Base-by-base conservation (phyloP, 1,140 invertebrate genomes). In the Camponotus floridanus region DNA sequence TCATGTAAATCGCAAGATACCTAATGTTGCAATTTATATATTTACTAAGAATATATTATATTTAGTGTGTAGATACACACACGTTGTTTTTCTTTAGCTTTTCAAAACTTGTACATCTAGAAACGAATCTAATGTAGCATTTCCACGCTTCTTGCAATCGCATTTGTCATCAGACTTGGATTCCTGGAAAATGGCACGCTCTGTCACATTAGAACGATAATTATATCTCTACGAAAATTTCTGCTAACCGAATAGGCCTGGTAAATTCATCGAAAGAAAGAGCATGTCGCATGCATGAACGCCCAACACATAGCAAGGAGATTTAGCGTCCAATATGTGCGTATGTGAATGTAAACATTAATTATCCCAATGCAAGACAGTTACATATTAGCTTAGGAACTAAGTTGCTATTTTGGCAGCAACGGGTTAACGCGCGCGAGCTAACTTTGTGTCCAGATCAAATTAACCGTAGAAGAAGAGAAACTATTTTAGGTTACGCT, bases 361-460 rank as follows among this genome's bases (percentile, higher is more conserved):
- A 88, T 88, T 80, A 74, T 79, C 81, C 61, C 74, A 86, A 86
- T 71, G 67, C 31, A 71, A 51, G 61, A 67, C 48, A 87, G 85
- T 84, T 87, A 90, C 86, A 87, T 87, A 90, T 88, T 90, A 89
- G 67, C 86, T 70, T 70, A 62, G 64, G 11, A 79, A 86, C 88
- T 88, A 90, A 85, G 81, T 88, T 78, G 83, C 88, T 90, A 90
- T 90, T 90, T 90, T 87, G 80, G 86, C 76, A 57, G 45, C 73
- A 74, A 64, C 70, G 81, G 73, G 42, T 79, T 62, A 76, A 81
- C 84, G 68, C 51, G 21, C 45, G 68, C 73, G 74, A 84, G 86
- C 79, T 83, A 79, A 80, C 74, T 86, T 86, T 86, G 76, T 79
- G 76, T 80, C 84, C 68, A 79, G 76, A 79, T 86, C 68, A 86